Evolutionary conservation across 2,113 vertebrate species (phyloP), one percentile per base, ranked within the genome.

Genomic region (Hypanus sabinus): DNA sequence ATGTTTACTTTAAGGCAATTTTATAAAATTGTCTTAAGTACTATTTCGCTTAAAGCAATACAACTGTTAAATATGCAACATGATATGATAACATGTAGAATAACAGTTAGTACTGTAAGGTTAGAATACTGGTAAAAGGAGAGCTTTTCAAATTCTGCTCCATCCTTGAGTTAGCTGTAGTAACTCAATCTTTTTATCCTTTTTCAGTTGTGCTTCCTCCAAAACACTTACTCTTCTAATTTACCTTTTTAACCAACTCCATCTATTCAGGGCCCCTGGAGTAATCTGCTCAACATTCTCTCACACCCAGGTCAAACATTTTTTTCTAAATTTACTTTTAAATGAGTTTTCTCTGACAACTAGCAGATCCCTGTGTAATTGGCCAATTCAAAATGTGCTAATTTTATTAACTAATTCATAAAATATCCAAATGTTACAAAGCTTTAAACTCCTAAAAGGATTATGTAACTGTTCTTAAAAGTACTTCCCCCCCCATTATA

Each of bases 391-490:
- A 1, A 65, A 65, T 88, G 62, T 90, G 60, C 85, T 90, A 7
- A 33, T 22, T 85, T 57, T 8, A 57, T 85, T 85, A 22, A 27
- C 81, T 60, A 85, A 85, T 57, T 85, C 30, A 88, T 4, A 65
- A 11, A 87, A 87, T 27, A 30, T 30, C 38, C 24, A 62, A 60
- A n/a, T 30, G 55, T 62, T 30, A n/a, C 11, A 60, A 60, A 60
- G 57, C 83, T 62, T 16, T 27, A 88, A 88, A 62, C 27, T 18
- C 0, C 30, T 88, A 16, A 88, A 30, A 90, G 60, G 60, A 33
- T 90, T 68, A 88, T 60, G 83, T 73, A 24, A 93, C 24, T 55
- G 20, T 30, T 27, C 92, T 93, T 55, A 93, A 93, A 73, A 62
- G 46, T 16, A 71, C 73, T 77, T 93, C 38, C 76, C 76, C 38